These are phyloP conservation scores for Aphidius colemani DNA, from an alignment of 2,888 invertebrate species.

Conservation along the genomic window DNA sequence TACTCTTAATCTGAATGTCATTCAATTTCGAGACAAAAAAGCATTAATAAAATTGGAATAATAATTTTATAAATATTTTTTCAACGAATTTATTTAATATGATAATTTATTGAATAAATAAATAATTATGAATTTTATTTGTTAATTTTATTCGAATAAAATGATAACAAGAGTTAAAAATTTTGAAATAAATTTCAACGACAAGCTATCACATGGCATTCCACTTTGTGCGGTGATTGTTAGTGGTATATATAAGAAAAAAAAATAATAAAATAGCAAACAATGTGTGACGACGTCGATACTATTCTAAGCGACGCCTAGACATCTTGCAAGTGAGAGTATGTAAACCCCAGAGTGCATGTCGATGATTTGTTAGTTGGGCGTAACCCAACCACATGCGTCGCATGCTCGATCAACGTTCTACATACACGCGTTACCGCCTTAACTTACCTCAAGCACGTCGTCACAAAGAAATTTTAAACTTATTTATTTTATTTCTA, in stretches of 20 bases:
- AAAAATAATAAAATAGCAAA: neutral
- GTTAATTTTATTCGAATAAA: too few relatives aligned
- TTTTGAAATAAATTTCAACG: too few relatives aligned
- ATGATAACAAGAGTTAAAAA: too few relatives aligned
- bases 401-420: constrained; percentile 44
- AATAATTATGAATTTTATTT: neutral
- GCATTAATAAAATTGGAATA: too few relatives aligned
- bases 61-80: too few relatives aligned
- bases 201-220: too few relatives aligned
- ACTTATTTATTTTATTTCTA: constrained; percentile 11
- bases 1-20: neutral
- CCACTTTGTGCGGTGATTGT: too few relatives aligned
- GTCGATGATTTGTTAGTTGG: constrained; percentile 55
- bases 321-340: constrained; percentile 11
- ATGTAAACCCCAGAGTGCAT: constrained; percentile 14
- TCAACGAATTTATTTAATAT: neutral
- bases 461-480: constrained; percentile 4
- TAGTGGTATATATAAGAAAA: neutral
- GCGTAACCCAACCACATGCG: constrained; percentile 45
- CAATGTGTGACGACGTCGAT: constrained; percentile 9
- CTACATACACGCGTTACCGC: constrained; percentile 26
- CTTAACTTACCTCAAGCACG: constrained; percentile 17
- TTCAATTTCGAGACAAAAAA: too few relatives aligned
- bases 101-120: constrained; percentile 6
- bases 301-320: constrained; percentile 23